phyloP scores from a whole-genome alignment of 1,140 invertebrate species.

The Listronotus oregonensis region DNA sequence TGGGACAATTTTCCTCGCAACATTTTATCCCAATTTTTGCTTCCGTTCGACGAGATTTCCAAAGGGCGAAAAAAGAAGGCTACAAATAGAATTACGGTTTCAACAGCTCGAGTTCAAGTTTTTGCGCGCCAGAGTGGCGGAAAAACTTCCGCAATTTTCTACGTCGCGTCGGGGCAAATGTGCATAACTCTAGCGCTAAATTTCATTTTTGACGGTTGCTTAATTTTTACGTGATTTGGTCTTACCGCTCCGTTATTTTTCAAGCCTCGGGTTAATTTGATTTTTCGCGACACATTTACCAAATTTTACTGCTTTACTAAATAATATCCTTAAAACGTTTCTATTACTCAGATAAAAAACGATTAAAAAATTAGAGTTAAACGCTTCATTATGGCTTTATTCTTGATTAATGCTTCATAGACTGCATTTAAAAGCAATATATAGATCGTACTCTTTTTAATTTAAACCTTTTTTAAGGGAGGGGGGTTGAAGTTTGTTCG shows the following conservation, averaged over 20 bases:
- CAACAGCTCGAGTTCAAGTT: constrained; percentile 22
- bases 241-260: constrained; percentile 18
- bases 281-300: constrained; percentile 3
- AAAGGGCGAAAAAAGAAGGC: constrained; percentile 8
- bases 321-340: background rate
- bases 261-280: background rate
- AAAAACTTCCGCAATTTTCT: constrained; percentile 22
- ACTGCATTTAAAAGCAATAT: no score
- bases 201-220: constrained; percentile 25
- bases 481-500: no score
- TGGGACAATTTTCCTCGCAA: constrained; percentile 5
- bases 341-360: no score
- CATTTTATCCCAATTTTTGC: constrained; percentile 10
- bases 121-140: constrained; percentile 19
- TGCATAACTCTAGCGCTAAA: constrained; percentile 15
- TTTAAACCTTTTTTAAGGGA: no score
- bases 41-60: constrained; percentile 18
- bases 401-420: no score
- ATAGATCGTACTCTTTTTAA: no score
- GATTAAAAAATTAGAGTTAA: no score
- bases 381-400: no score
- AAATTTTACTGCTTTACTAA: background rate
- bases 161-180: constrained; percentile 9
- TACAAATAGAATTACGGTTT: constrained; percentile 18
- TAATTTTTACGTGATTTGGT: constrained; percentile 24